Base-by-base conservation (phyloP, 1,140 invertebrate genomes). In the Halesus radiatus region DNA sequence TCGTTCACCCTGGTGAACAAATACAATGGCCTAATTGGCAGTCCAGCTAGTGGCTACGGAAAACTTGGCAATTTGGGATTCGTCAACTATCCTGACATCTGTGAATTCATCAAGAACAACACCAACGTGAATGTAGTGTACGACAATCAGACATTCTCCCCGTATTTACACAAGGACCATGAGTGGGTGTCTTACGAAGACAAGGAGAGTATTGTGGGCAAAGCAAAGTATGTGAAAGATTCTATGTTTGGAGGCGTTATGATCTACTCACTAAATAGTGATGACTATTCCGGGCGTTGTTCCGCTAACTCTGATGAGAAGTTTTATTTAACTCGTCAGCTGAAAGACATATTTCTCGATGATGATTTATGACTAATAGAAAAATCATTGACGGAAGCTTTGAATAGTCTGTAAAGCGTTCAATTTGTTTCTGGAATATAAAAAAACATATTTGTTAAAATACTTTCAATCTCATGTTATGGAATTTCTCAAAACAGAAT, bases 121-220 rank as follows among this genome's bases (percentile, higher is more conserved):
- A 88, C 89, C 13, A 90, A 84, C 3, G 85, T 92, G 0, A 84
- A 84, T 10, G 86, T 89, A 5, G 87, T 91, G 16, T 94, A 93
- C 85, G 94, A 97, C 83, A 85, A 90, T 8, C 90, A 94, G 23
- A 93, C 93, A 22, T 89, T 90, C 81, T 96, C 96, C 18, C 96
- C 96, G 2, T 98, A 96, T 88, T 90, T 94, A 4, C 94, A 93
- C 76, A 91, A 91, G 64, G 88, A 90, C 50, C 88, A 89, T 5
- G 95, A 98, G 85, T 99, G 97, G 97, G 92, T 98, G 62, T 96
- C 96, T 0, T 98, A 94, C 86, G 97, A 98, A 81, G 92, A 96
- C 86, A 87, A 90, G 4, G 85, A 90, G 50, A 98, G 96, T 87
- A 88, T 96, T 0, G 89, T 85, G 73, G 92, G 92, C 84, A 98